These are phyloP conservation scores for Austrolebias charrua DNA, from an alignment of 2,797 vertebrate species.

Conservation along the genomic window DNA sequence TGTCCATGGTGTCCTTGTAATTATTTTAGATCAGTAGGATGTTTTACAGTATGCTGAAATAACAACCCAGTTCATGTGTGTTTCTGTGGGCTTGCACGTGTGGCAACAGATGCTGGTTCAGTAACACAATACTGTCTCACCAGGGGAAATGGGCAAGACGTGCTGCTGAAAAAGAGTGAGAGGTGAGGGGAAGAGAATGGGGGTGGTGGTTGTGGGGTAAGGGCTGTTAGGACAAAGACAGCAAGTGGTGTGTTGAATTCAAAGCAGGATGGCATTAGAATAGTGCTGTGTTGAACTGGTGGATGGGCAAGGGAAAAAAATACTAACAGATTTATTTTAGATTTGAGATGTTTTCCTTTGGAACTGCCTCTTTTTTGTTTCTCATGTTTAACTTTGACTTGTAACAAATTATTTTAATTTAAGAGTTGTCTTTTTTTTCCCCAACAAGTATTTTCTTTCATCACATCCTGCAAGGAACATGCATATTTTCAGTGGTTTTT, in stretches of 20 bases:
- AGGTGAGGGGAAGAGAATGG: slow-evolving; percentile 38
- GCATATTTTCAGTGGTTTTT: not conserved
- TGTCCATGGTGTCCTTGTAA: slow-evolving; percentile 43
- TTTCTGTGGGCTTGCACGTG: slow-evolving; percentile 4
- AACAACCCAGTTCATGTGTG: slow-evolving; percentile 23
- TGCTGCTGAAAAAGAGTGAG: slow-evolving; percentile 40
- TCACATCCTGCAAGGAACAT: not conserved
- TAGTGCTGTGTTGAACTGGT: slow-evolving; percentile 62
- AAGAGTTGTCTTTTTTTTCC: not conserved
- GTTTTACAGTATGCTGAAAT: slow-evolving; percentile 56
- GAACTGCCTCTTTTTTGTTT: slow-evolving; percentile 1
- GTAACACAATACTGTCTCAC: slow-evolving; percentile 67
- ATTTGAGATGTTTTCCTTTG: slow-evolving; percentile 19
- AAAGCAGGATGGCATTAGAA: slow-evolving; percentile 63
- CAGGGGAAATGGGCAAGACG: slow-evolving; percentile 54
- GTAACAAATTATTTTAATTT: not conserved
- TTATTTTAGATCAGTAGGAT: slow-evolving; percentile 39
- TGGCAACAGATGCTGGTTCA: slow-evolving; percentile 65
- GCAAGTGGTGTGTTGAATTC: slow-evolving; percentile 60
- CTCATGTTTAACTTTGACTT: not conserved
- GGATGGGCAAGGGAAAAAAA: slow-evolving; percentile 35
- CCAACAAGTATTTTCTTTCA: not conserved
- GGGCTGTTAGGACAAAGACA: slow-evolving; percentile 48
- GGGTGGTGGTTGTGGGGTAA: slow-evolving; percentile 8
- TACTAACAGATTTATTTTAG: slow-evolving; percentile 19